Base-by-base conservation (phyloP, 2,113 vertebrate genomes). In the Dicaeum eximium region DNA sequence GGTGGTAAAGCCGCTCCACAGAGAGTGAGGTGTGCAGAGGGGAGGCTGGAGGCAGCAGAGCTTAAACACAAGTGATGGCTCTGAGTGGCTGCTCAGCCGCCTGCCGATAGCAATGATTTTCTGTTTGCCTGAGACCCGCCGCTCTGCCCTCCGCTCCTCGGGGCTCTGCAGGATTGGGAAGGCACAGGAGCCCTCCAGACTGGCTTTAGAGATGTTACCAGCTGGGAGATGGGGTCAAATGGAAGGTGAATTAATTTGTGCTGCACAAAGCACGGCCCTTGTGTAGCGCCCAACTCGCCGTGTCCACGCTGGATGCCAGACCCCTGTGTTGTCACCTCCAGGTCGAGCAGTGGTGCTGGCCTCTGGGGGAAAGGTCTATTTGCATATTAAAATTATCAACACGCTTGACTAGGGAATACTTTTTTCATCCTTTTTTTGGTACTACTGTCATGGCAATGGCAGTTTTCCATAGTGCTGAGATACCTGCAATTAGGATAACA, bases 51-150 rank as follows among this genome's bases (percentile, higher is more conserved):
- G 5, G 5, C 18, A 15, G 48, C 62, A 80, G 75, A 71, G 53
- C 89, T 94, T 95, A 91, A 98, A 64, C 89, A 77, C 89, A 67
- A 66, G 60, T 38, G 71, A 93, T 60, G 70, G 93, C 93, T 95
- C 71, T 10, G 71, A 74, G 91, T 67, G 91, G 44, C 94, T 91
- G 75, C 81, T 94, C 92, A 67, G 93, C 74, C 70, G 47, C 94
- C 96, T 95, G 96, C 96, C 72, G 6, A 62, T 73, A 95, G n/a
- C 94, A 47, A 64, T 91, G 95, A 77, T 77, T 61, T 71, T 88
- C 91, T 70, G 48, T 66, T 80, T 75, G 40, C 5, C 5, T 74
- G 72, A 78, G 51, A n/a, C 78, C 92, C 12, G 7, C 79, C 2
- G 4, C 74, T 71, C 62, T 44, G 33, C 53, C 37, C 61, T 28